Percentiles rank a stretch among this genome's conserved stretches.
phyloP scores from a whole-genome alignment of 1,140 invertebrate genomes.

The Lethocerus indicus region DNA sequence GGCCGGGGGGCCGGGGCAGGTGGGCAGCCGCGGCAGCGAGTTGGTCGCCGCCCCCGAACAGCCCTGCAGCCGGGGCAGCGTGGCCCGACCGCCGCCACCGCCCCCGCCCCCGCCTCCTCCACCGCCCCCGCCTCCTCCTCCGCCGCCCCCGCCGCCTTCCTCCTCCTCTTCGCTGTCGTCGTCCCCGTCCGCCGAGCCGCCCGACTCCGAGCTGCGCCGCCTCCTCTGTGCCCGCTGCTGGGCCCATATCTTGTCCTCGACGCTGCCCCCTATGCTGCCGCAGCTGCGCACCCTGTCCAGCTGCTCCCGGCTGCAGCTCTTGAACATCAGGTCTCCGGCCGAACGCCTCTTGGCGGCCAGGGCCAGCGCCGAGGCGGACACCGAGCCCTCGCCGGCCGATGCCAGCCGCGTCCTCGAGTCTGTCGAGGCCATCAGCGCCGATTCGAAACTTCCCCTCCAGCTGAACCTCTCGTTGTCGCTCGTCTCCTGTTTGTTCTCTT shows the following conservation, averaged over 20 bases:
- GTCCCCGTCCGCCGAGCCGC: conserved; percentile 37
- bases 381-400: conserved; percentile 36
- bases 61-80: conserved; percentile 40
- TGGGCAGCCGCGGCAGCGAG: conserved; percentile 28
- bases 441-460: conserved; percentile 80
- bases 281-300: conserved; percentile 58
- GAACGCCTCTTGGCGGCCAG: conserved; percentile 53
- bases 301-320: conserved; percentile 54
- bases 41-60: conserved; percentile 41
- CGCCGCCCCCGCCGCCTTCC: conserved; percentile 28
- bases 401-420: conserved; percentile 57
- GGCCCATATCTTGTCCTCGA: conserved; percentile 34
- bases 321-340: conserved; percentile 58
- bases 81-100: conserved; percentile 31
- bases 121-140: conserved; percentile 41
- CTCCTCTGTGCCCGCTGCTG: conserved; percentile 33
- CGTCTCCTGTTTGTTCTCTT: conserved; percentile 49
- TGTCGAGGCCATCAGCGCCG: conserved; percentile 57
- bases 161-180: conserved; percentile 38
- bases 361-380: conserved; percentile 39
- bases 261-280: conserved; percentile 59
- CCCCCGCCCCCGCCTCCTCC: conserved; percentile 41
- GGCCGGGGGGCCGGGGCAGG: conserved; percentile 22
- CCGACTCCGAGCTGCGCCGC: conserved; percentile 49
- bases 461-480: conserved; percentile 77